Evolutionary conservation across 2,888 invertebrate genomes (phyloP).

Genomic region (Orchesellides sinensis): DNA sequence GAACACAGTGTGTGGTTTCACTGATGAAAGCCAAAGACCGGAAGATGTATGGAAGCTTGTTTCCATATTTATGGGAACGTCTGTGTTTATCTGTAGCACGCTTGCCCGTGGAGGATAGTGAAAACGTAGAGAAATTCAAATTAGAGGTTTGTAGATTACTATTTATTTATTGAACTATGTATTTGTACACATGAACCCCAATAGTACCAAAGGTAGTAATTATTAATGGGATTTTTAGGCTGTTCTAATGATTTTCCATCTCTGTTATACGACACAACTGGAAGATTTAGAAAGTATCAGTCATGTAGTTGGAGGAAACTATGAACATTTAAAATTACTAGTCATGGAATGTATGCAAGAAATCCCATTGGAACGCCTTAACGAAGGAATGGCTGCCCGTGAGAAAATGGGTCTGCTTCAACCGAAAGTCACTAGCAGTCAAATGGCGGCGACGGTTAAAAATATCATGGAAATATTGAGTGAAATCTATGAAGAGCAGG

Average conservation of each 20-base stretch:
- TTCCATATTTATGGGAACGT: slow-evolving; percentile 33
- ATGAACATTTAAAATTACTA: neutral
- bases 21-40: neutral
- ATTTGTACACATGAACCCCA: neutral
- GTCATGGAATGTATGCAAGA: neutral
- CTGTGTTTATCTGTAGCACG: neutral
- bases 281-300: neutral
- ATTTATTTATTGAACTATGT: neutral
- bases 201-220: neutral
- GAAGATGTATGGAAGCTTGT: slow-evolving; percentile 9
- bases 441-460: neutral
- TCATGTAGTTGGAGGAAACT: neutral
- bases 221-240: slow-evolving; percentile 1
- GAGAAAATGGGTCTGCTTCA: neutral
- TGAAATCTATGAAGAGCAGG: neutral
- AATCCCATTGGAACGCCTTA: neutral
- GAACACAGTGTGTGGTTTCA: slow-evolving; percentile 34
- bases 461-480: neutral
- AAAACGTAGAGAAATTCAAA: slow-evolving; percentile 30
- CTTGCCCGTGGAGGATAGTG: slow-evolving; percentile 23
- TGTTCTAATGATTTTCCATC: neutral
- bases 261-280: neutral
- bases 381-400: neutral
- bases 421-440: neutral
- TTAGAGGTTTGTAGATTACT: slow-evolving; percentile 21